Evolutionary conservation across 1,140 invertebrate genomes (phyloP).

Genomic region (Saxidomus purpurata): DNA sequence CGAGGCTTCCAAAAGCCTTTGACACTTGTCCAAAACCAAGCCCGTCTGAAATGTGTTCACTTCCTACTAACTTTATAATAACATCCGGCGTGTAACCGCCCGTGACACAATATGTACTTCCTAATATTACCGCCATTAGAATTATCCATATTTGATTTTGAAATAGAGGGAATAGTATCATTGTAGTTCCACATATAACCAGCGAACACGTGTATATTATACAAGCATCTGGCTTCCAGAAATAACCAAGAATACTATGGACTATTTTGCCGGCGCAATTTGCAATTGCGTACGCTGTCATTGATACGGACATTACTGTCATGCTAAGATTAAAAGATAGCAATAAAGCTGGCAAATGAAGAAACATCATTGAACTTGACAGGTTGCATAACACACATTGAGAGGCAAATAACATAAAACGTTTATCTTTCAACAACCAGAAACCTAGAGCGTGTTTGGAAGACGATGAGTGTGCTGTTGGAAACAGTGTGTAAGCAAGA

Average conservation of each 20-base stretch:
- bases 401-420: slow-evolving; percentile 12
- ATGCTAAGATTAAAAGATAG: not conserved
- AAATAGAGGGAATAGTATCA: not conserved
- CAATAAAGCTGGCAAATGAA: slow-evolving; percentile 48
- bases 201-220: slow-evolving; percentile 1
- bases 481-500: slow-evolving; percentile 22
- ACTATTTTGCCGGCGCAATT: slow-evolving; percentile 45
- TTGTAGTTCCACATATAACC: slow-evolving; percentile 6
- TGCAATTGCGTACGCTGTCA: slow-evolving; percentile 27
- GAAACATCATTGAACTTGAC: slow-evolving; percentile 46
- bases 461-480: not conserved
- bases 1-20: slow-evolving; percentile 15
- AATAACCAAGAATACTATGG: slow-evolving; percentile 9
- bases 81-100: slow-evolving; percentile 42
- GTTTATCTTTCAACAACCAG: not conserved
- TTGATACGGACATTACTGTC: not conserved
- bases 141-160: slow-evolving; percentile 1
- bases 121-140: not conserved
- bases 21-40: slow-evolving; percentile 38
- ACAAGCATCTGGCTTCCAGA: not conserved
- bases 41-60: slow-evolving; percentile 46
- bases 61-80: slow-evolving; percentile 14
- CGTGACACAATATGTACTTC: slow-evolving; percentile 34
- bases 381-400: slow-evolving; percentile 47
- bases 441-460: slow-evolving; percentile 1